Evolutionary conservation across 2,113 vertebrate genomes (phyloP), one percentile per base, ranked within the genome.

Genomic region (Forbesichthys agassizii): DNA sequence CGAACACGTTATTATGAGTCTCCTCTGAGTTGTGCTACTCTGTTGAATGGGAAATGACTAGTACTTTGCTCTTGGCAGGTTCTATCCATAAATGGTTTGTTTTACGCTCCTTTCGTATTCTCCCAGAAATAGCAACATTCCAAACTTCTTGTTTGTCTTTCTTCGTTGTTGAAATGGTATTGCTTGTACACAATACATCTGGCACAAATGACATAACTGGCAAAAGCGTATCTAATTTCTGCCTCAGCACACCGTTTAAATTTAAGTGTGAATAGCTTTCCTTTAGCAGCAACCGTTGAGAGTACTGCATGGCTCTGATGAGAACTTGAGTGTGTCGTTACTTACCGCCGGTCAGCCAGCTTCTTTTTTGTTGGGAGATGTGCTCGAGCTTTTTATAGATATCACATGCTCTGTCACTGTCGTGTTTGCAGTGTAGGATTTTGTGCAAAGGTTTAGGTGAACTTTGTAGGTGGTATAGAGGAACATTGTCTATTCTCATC

Each of bases 321-420:
- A 88, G 86, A 83, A 75, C 71, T 42, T 71, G 81, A 79, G 80
- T 79, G 80, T 71, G 72, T 71, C 46, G 69, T 78, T 70, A 64
- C 82, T 80, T 84, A 78, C 69, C 88, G 84, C 86, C 72, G 47
- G 61, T 84, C 90, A 87, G 88, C 88, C 87, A 78, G 80, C 82
- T 42, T 27, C 2, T 8, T 42, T 42, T 5, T 42, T 42, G 36
- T 42, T 42, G 36, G 36, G 5, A 42, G 36, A 42, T 8, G 36
- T 42, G 36, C 36, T 42, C 36, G 36, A 42, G 27, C 27, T 27
- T 27, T 42, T 5, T 42, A 42, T 42, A 42, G 36, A 5, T 42
- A 42, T 42, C 36, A 42, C 7, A 42, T 42, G 7, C 36, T 42
- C 36, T 42, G 7, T 42, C 36, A 42, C 36, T 42, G 36, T 42